Evolutionary conservation across 1,140 invertebrate species (phyloP).

Genomic region (Drosophila prosaltans): DNA sequence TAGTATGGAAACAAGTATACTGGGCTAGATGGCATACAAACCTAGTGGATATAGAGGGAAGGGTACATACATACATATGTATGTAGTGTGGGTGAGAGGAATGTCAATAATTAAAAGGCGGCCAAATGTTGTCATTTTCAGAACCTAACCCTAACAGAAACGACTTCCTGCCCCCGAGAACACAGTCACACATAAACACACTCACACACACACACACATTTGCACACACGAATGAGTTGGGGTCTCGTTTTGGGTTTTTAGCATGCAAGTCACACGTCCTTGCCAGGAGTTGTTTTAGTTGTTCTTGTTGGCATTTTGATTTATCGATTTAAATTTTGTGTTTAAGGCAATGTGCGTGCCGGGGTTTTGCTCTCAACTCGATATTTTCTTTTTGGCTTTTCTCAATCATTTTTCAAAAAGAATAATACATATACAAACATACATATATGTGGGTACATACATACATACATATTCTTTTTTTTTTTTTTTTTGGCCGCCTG

Average conservation of each 20-base stretch:
- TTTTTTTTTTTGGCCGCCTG: slow-evolving; percentile 65
- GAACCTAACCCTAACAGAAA: slow-evolving; percentile 41
- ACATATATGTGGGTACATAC: slow-evolving; percentile 16
- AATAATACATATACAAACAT: background rate
- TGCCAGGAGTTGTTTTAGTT: slow-evolving; percentile 51
- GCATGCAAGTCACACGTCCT: slow-evolving; percentile 79
- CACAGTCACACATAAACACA: slow-evolving; percentile 32
- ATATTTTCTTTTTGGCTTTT: slow-evolving; percentile 51
- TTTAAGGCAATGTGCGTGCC: slow-evolving; percentile 55
- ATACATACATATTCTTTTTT: slow-evolving; percentile 34
- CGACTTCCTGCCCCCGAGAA: slow-evolving; percentile 48
- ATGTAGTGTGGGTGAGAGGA: slow-evolving; percentile 16
- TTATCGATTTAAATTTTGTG: slow-evolving; percentile 78
- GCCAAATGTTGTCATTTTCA: slow-evolving; percentile 77
- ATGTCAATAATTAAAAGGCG: slow-evolving; percentile 81
- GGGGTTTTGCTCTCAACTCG: slow-evolving; percentile 19
- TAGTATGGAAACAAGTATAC: slow-evolving; percentile 48
- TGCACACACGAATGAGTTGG: slow-evolving; percentile 26
- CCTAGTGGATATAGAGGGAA: no score
- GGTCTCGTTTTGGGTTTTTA: slow-evolving; percentile 64
- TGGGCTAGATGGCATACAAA: slow-evolving; percentile 26
- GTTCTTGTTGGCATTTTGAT: slow-evolving; percentile 74
- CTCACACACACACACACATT: background rate
- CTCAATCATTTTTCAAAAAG: slow-evolving; percentile 59
- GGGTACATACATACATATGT: background rate